These are phyloP conservation scores for Petrolisthes manimaculis DNA, from an alignment of 2,888 invertebrate genomes.

Conservation along the genomic window DNA sequence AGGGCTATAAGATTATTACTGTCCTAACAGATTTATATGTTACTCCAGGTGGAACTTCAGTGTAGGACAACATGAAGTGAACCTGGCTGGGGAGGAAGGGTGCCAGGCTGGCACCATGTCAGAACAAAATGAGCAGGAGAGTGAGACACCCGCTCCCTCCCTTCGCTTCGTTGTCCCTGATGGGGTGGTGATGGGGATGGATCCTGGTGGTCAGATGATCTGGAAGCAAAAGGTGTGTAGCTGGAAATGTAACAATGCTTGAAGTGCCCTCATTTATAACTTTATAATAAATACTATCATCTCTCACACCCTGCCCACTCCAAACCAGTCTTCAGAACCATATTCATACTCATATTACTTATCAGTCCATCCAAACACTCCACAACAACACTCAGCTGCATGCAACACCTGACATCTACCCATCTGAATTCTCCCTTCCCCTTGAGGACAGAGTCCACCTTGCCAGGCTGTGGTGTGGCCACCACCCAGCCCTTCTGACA, in stretches of 20 bases:
- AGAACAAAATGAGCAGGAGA: slow-evolving; percentile 71
- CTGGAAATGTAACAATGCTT: background rate
- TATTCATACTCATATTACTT: no score
- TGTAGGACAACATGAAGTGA: slow-evolving; percentile 87
- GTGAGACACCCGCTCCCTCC: slow-evolving; percentile 50
- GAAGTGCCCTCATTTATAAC: background rate
- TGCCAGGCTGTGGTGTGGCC: no score
- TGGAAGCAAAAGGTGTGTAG: slow-evolving; percentile 82
- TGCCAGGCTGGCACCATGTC: slow-evolving; percentile 73
- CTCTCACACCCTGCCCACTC: no score
- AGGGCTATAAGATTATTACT: background rate
- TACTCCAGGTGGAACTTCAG: slow-evolving; percentile 90
- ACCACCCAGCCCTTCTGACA: no score
- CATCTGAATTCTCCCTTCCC: no score
- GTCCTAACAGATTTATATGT: slow-evolving; percentile 17
- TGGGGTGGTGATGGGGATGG: slow-evolving; percentile 72
- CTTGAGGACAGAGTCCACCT: no score
- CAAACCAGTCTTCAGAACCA: no score
- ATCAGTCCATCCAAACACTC: no score
- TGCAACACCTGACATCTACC: no score
- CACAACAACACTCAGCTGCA: no score
- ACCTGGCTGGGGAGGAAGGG: slow-evolving; percentile 66
- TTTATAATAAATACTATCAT: no score
- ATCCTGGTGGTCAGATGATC: slow-evolving; percentile 74
- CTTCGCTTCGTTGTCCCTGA: slow-evolving; percentile 66